Percentiles rank a stretch among this genome's conserved stretches.
These are phyloP conservation scores for Pogonomyrmex californicus DNA, from an alignment of 1,140 invertebrate genomes.

Conservation along the genomic window DNA sequence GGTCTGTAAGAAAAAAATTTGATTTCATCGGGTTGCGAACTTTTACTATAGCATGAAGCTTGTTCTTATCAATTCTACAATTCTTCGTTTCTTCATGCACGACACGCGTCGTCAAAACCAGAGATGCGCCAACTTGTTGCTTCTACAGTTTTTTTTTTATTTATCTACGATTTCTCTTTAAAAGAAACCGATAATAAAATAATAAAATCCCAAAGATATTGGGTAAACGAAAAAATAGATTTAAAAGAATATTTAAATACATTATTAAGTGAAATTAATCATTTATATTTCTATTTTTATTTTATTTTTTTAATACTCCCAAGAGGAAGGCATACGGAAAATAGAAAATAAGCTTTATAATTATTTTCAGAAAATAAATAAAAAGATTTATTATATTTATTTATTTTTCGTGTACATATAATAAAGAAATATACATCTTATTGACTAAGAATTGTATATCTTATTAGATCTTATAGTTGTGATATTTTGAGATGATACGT, in stretches of 20 bases:
- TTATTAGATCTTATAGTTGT: not conserved
- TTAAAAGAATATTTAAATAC: not conserved
- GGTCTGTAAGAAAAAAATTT: not conserved
- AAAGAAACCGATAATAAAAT: not conserved
- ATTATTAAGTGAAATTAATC: not conserved
- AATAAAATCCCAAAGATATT: not conserved
- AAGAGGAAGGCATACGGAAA: not conserved
- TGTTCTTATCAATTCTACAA: not conserved
- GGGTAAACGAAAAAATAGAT: not conserved
- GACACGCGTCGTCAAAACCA: constrained; percentile 22
- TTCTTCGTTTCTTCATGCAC: constrained; percentile 6
- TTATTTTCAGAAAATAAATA: not conserved
- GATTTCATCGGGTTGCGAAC: constrained; percentile 1
- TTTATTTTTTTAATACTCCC: not conserved
- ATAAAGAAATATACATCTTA: not conserved
- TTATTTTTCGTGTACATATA: not conserved
- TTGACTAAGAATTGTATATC: not conserved
- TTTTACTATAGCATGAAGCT: not conserved
- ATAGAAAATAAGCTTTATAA: not conserved
- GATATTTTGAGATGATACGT: constrained; percentile 31
- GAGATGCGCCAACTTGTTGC: constrained; percentile 46
- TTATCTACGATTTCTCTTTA: constrained; percentile 4
- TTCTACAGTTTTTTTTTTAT: constrained; percentile 16
- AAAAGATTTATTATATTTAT: not conserved
- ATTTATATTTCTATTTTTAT: not conserved